A percentile compares a stretch with the other conserved stretches of the same genome.
Evolutionary conservation across 2,113 vertebrate species (phyloP).

Genomic region (Gobiocypris rarus): DNA sequence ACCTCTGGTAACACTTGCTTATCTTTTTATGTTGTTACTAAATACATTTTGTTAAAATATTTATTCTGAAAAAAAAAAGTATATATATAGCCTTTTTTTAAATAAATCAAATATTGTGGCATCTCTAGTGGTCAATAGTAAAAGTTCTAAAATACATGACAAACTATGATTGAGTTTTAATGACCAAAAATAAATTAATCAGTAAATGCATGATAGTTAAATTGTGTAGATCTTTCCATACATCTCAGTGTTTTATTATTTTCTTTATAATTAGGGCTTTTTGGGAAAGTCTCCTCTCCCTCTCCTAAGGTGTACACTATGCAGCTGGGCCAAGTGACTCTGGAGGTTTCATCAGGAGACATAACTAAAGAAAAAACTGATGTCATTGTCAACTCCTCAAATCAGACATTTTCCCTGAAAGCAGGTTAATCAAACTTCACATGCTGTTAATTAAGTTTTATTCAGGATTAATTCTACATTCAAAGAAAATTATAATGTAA

Average conservation of each 20-base stretch:
- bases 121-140: no score
- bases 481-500: not conserved
- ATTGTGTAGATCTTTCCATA: no score
- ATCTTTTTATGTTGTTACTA: not conserved
- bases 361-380: conserved; percentile 85
- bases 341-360: conserved; percentile 83
- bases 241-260: not conserved
- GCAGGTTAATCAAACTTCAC: conserved; percentile 72
- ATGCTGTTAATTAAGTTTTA: not conserved
- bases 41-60: not conserved
- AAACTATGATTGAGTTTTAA: no score
- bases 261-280: conserved; percentile 42
- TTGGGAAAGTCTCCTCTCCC: conserved; percentile 60
- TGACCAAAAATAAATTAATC: no score
- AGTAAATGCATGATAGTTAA: no score
- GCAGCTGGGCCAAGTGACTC: conserved; percentile 76
- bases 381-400: conserved; percentile 85
- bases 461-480: not conserved
- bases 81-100: no score
- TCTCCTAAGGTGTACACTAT: conserved; percentile 72
- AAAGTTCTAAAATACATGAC: no score
- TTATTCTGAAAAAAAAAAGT: no score
- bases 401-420: conserved; percentile 71
- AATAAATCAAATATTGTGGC: no score
- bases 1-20: conserved; percentile 55